These are phyloP conservation scores for Nomada ruficornis DNA, from an alignment of 2,888 invertebrate species.

Conservation along the genomic window DNA sequence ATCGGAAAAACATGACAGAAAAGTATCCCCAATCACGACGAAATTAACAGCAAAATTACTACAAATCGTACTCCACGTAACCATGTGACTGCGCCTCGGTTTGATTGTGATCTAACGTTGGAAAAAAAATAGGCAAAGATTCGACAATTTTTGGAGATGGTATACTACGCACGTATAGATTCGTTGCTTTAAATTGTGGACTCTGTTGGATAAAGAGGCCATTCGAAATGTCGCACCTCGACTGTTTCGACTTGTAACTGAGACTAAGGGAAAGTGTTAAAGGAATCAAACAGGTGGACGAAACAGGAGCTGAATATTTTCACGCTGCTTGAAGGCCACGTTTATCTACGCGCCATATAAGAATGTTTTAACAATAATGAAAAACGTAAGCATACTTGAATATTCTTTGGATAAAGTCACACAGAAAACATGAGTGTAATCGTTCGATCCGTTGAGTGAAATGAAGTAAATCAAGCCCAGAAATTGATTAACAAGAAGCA, in stretches of 20 bases:
- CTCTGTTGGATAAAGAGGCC: no score
- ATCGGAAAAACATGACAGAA: conserved; percentile 51
- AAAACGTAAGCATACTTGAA: conserved; percentile 33
- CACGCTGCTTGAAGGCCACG: background rate
- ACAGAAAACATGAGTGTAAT: conserved; percentile 10
- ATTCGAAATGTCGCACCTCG: background rate
- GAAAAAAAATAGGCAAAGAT: background rate
- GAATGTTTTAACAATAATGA: background rate
- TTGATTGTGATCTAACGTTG: background rate
- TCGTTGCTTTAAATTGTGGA: background rate
- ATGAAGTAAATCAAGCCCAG: background rate
- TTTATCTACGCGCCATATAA: background rate
- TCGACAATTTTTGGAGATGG: background rate
- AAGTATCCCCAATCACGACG: conserved; percentile 16
- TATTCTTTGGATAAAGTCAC: background rate
- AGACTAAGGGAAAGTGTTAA: conserved; percentile 44
- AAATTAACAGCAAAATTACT: background rate
- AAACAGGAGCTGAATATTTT: conserved; percentile 17
- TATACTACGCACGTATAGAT: background rate
- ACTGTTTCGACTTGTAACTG: conserved; percentile 10
- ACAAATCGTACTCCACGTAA: background rate
- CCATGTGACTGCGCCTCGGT: background rate
- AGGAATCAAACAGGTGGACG: conserved; percentile 67
- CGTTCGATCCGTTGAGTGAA: conserved; percentile 30
- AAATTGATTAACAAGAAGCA: background rate